Conservation (phyloP, 2,113 vertebrate species). For the Mesocricetus auratus region DNA sequence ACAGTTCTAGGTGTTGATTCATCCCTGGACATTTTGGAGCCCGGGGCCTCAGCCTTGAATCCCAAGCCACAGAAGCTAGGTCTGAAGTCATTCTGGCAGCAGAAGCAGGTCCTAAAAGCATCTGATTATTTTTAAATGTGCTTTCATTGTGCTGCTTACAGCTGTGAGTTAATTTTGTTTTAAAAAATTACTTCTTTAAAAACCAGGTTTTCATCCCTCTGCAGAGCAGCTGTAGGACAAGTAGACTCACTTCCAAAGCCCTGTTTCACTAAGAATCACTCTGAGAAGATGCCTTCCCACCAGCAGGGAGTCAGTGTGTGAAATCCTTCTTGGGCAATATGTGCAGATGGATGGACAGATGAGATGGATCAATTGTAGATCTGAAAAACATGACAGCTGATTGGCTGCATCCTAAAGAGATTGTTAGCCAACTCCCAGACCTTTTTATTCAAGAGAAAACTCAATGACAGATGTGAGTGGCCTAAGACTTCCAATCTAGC, state of each 20-base stretch:
- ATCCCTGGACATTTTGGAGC: constrained; percentile 11
- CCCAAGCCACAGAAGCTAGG: background rate
- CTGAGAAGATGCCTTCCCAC: background rate
- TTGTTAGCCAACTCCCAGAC: background rate
- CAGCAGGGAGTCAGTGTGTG: background rate
- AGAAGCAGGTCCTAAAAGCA: constrained; percentile 74
- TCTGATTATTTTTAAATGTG: constrained; percentile 79
- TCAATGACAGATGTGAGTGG: background rate
- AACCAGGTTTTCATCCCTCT: constrained; percentile 69
- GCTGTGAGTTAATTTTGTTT: constrained; percentile 75
- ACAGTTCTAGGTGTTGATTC: constrained; percentile 18
- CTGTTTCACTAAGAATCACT: background rate
- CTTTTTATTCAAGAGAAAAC: constrained; percentile 12
- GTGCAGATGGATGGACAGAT: background rate
- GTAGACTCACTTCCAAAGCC: constrained; percentile 21
- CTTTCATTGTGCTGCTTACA: constrained; percentile 74
- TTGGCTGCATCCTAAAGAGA: background rate
- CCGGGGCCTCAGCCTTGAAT: constrained; percentile 56
- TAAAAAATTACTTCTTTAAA: constrained; percentile 77
- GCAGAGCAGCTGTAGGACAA: constrained; percentile 64
- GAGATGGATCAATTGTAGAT: constrained; percentile 31
- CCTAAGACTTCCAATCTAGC: constrained; percentile 17
- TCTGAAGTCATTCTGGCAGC: constrained; percentile 67
- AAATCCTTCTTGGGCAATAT: constrained; percentile 32
- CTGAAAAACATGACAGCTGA: background rate